phyloP scores from a whole-genome alignment of 2,888 invertebrate species.

The Dicyrtoma fusca region DNA sequence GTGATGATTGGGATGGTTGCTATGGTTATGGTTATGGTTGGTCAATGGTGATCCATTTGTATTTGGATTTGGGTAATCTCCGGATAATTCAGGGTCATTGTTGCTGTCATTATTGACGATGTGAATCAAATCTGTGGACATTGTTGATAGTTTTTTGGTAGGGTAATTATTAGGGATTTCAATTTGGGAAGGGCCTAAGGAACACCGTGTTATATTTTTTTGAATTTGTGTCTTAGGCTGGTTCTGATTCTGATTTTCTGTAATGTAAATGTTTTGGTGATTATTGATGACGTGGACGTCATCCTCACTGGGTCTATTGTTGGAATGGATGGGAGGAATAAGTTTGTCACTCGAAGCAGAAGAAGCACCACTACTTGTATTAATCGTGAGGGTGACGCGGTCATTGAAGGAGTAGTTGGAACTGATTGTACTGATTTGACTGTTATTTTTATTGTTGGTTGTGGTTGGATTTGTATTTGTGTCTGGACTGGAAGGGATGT shows the following conservation, averaged over 20 bases:
- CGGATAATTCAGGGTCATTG: background rate
- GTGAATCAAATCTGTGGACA: too few relatives aligned
- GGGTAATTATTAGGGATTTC: background rate
- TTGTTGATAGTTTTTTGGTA: background rate
- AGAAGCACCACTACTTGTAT: background rate
- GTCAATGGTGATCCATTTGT: too few relatives aligned
- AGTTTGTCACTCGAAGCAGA: background rate
- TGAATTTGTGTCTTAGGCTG: background rate
- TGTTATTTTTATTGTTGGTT: background rate
- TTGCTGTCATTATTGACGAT: background rate
- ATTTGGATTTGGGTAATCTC: background rate
- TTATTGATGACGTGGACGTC: background rate
- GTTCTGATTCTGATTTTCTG: background rate
- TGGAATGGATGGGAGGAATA: too few relatives aligned
- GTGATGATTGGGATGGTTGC: background rate
- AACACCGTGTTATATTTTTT: conserved; percentile 8
- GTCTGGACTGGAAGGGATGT: conserved; percentile 14
- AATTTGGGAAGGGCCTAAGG: background rate
- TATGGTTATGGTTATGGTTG: too few relatives aligned
- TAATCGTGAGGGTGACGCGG: conserved; percentile 4
- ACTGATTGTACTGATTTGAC: background rate
- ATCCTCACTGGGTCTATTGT: background rate
- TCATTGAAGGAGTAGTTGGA: background rate
- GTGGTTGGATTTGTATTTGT: background rate
- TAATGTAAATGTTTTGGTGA: background rate